phyloP scores from a whole-genome alignment of 2,113 vertebrate species.

The Rhinolophus sinicus region DNA sequence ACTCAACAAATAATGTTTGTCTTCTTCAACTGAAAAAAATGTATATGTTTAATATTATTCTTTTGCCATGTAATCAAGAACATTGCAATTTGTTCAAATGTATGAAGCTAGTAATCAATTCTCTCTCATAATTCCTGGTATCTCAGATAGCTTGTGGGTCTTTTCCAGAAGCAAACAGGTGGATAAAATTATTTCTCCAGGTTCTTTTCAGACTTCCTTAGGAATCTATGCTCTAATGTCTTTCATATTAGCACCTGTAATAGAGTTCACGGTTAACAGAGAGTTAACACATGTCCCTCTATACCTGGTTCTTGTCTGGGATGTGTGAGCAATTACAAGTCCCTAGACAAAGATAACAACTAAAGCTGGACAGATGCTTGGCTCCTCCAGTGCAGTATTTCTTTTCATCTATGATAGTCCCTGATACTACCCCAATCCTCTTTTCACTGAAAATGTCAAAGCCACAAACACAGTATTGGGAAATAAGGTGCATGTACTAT shows the following conservation, averaged over 20 bases:
- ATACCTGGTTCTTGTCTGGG: conserved; percentile 78
- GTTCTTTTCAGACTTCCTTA: conserved; percentile 12
- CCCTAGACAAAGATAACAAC: conserved; percentile 82
- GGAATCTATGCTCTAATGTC: conserved; percentile 41
- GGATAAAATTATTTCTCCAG: conserved; percentile 50
- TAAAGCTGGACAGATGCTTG: conserved; percentile 80
- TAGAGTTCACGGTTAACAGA: conserved; percentile 52
- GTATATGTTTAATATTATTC: neutral
- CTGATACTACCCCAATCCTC: conserved; percentile 78
- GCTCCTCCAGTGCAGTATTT: conserved; percentile 80
- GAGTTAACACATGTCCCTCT: conserved; percentile 74
- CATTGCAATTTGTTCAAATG: neutral
- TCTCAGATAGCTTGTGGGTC: neutral
- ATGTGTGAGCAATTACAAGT: conserved; percentile 79
- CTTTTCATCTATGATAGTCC: conserved; percentile 79
- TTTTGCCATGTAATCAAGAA: neutral
- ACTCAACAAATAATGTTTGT: neutral
- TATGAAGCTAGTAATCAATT: neutral
- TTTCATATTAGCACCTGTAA: conserved; percentile 76
- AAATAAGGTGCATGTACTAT: conserved; percentile 57
- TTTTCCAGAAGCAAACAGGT: conserved; percentile 20
- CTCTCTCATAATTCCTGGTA: neutral
- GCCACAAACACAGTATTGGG: conserved; percentile 77
- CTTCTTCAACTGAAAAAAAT: neutral
- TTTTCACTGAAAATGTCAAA: conserved; percentile 76